Conservation (phyloP, 2,888 invertebrate genomes). For the Tachystola acroxantha region DNA sequence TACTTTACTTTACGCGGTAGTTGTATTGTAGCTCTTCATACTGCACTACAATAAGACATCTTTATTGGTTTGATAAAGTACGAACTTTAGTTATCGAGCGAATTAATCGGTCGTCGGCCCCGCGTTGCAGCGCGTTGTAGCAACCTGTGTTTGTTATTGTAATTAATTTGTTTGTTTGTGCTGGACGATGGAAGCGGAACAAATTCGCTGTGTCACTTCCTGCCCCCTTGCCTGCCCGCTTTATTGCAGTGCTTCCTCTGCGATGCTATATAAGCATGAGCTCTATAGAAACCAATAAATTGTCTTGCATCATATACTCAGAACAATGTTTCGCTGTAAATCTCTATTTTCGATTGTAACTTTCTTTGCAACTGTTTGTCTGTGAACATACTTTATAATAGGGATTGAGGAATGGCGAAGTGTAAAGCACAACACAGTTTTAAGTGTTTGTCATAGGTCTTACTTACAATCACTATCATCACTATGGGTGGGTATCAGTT, state of each 20-base stretch:
- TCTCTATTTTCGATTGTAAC: no score
- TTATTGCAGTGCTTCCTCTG: slow-evolving; percentile 5
- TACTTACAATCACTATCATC: no score
- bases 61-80: slow-evolving; percentile 61
- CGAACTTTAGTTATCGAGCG: slow-evolving; percentile 47
- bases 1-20: no score
- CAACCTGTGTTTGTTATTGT: slow-evolving; percentile 15
- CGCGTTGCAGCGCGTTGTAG: slow-evolving; percentile 11
- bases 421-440: no score
- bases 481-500: no score
- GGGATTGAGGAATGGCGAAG: slow-evolving; percentile 10
- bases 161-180: slow-evolving; percentile 32
- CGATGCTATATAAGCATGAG: no score
- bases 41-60: slow-evolving; percentile 46
- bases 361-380: no score
- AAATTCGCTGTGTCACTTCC: slow-evolving; percentile 30
- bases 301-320: neutral
- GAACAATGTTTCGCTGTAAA: neutral
- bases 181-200: slow-evolving; percentile 24
- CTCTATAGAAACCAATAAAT: neutral
- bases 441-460: no score
- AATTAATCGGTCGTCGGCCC: slow-evolving; percentile 61
- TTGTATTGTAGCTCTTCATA: no score
- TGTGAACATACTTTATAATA: neutral
- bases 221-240: slow-evolving; percentile 10